Evolutionary conservation across 2,888 invertebrate species (phyloP).

Genomic region (Epirrita christyi): DNA sequence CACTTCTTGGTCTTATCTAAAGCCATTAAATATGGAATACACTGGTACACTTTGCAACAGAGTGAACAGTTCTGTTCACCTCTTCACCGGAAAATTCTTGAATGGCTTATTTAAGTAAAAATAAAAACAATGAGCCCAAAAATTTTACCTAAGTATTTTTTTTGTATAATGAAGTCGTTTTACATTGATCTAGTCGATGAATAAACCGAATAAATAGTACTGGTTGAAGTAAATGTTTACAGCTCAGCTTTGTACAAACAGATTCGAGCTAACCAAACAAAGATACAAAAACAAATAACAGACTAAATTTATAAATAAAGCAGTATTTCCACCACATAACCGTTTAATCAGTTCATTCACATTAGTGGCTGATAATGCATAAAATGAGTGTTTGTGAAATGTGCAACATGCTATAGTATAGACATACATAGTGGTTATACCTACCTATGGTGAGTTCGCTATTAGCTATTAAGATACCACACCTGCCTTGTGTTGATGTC

Average conservation of each 20-base stretch:
- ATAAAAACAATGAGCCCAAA: too few relatives aligned
- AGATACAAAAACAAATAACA: too few relatives aligned
- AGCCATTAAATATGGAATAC: constrained; percentile 13
- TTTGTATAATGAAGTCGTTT: too few relatives aligned
- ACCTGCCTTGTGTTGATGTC: constrained; percentile 74
- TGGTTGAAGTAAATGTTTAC: constrained; percentile 20
- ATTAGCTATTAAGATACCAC: constrained; percentile 62
- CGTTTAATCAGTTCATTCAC: constrained; percentile 27
- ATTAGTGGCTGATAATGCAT: constrained; percentile 27
- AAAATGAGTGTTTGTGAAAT: constrained; percentile 33
- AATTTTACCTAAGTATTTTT: too few relatives aligned
- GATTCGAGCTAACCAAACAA: constrained; percentile 17
- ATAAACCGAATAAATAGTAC: constrained; percentile 7
- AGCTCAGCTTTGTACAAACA: constrained; percentile 16
- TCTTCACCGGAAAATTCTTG: constrained; percentile 11
- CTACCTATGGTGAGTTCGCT: constrained; percentile 48
- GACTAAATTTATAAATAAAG: constrained; percentile 20
- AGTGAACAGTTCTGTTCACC: constrained; percentile 8
- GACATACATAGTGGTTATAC: constrained; percentile 10
- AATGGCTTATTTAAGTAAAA: too few relatives aligned
- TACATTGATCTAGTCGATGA: too few relatives aligned
- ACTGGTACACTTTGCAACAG: background rate
- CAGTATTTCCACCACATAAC: constrained; percentile 13
- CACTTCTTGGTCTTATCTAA: constrained; percentile 23
- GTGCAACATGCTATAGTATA: constrained; percentile 37